phyloP scores from a whole-genome alignment of 1,140 invertebrate species.

The Solen grandis region DNA sequence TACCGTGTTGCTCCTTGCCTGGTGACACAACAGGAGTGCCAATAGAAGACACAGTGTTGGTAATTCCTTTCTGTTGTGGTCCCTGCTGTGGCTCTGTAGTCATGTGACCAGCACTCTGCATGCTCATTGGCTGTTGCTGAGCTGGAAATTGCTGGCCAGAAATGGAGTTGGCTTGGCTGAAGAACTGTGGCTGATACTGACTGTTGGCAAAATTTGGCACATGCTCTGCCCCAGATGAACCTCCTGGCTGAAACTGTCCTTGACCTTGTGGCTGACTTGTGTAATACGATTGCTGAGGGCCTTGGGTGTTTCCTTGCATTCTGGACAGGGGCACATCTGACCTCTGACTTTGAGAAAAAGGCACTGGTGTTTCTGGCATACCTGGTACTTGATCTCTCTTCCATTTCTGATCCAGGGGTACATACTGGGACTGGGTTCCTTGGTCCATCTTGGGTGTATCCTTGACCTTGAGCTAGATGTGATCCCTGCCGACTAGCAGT shows the following conservation, averaged over 20 bases:
- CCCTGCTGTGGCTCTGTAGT: too few species aligned
- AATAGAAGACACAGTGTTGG: slow-evolving; percentile 63
- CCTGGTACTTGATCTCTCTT: slow-evolving; percentile 25
- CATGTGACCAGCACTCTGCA: too few species aligned
- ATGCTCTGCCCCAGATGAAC: too few species aligned
- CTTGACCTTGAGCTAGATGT: slow-evolving; percentile 15
- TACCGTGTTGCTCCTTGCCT: slow-evolving; percentile 39
- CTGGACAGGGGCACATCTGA: too few species aligned
- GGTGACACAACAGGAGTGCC: slow-evolving; percentile 63
- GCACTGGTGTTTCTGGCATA: not conserved
- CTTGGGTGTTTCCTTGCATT: too few species aligned
- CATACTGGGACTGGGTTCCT: slow-evolving; percentile 13
- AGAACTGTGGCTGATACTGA: too few species aligned
- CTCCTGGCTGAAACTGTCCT: too few species aligned
- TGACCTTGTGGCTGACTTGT: not conserved
- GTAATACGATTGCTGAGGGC: too few species aligned
- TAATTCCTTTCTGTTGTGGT: slow-evolving; percentile 51
- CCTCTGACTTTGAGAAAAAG: not conserved
- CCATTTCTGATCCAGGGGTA: slow-evolving; percentile 52
- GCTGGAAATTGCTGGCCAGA: too few species aligned
- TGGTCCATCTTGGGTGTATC: not conserved
- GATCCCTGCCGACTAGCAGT: not conserved
- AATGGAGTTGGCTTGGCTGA: too few species aligned
- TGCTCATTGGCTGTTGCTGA: too few species aligned
- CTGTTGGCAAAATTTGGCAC: too few species aligned